Base-by-base conservation (phyloP, 2,888 invertebrate genomes). In the Volucella zonaria region DNA sequence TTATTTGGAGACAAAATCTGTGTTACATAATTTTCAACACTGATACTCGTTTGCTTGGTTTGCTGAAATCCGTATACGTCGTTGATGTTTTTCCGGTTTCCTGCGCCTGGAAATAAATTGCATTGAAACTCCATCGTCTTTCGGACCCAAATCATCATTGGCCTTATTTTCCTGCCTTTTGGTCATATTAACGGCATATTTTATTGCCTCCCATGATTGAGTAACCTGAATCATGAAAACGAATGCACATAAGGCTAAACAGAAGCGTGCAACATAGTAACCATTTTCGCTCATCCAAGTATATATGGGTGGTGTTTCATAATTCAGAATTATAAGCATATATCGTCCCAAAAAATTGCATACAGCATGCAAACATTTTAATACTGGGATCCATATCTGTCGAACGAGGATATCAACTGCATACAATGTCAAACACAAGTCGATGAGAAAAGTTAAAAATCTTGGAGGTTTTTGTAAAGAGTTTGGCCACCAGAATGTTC, bases 311-410 rank as follows among this genome's bases (percentile, higher is more conserved):
- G 88, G 86, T 10, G 88, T 82, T 75, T 87, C 83, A 45, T 87
- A 87, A 87, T 15, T 86, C 82, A 11, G 77, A 79, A 82, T 88
- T 88, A 11, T 77, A n/a, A 88, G 23, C 12, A 89, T 54, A 47
- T 87, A 86, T 12, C 85, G 87, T 8, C 86, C 87, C n/a, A 88
- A 11, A 15, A 86, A 87, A n/a, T 86, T 66, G 38, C 89, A 89
- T 4, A 85, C 12, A 12, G 67, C 79, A 61, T 88, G 82, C 38
- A 89, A 74, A 8, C 87, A 18, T 42, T 86, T 87, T 23, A 89
- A 71, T 43, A 87, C 61, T 9, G 88, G 88, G 47, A 90, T 85
- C 90, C 90, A 89, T 15, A 88, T 43, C 49, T 88, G 87, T 18
- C 89, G 87, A 43, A 89, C 43, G 9, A 89, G 15, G 8, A 88